A percentile compares a stretch with the other conserved stretches of the same genome.
These are phyloP conservation scores for Nematopogon swammerdamellus DNA, from an alignment of 2,888 invertebrate species.

Conservation along the genomic window DNA sequence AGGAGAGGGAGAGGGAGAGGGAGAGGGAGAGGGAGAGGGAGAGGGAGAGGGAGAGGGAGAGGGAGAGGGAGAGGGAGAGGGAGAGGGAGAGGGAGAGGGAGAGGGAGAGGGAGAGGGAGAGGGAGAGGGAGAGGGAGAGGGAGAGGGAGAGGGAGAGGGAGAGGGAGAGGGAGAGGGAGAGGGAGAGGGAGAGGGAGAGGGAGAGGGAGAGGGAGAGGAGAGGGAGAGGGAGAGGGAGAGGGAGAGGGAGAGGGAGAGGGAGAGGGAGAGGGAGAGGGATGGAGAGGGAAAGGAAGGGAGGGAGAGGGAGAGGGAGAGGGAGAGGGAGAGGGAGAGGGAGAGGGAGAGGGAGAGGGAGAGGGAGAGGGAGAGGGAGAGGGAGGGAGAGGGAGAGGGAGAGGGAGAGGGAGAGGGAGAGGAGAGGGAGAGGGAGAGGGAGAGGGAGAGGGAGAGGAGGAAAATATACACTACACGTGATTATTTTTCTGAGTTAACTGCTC, in stretches of 20 bases:
- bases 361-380: no score
- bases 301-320: no score
- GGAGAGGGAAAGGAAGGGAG: no score
- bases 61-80: slow-evolving; percentile 20
- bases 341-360: no score
- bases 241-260: slow-evolving; percentile 1
- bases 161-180: background rate
- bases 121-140: background rate
- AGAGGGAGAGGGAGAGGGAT: no score
- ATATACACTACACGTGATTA: no score
- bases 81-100: slow-evolving; percentile 7
- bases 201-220: background rate
- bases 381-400: no score
- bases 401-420: no score
- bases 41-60: slow-evolving; percentile 12
- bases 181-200: background rate
- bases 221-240: slow-evolving; percentile 3
- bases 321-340: no score
- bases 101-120: background rate
- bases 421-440: no score
- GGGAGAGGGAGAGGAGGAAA: no score
- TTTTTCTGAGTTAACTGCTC: no score
- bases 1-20: background rate
- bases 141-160: background rate
- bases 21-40: background rate